phyloP scores from a whole-genome alignment of 2,113 vertebrate genomes.

The Lepisosteus osseus region DNA sequence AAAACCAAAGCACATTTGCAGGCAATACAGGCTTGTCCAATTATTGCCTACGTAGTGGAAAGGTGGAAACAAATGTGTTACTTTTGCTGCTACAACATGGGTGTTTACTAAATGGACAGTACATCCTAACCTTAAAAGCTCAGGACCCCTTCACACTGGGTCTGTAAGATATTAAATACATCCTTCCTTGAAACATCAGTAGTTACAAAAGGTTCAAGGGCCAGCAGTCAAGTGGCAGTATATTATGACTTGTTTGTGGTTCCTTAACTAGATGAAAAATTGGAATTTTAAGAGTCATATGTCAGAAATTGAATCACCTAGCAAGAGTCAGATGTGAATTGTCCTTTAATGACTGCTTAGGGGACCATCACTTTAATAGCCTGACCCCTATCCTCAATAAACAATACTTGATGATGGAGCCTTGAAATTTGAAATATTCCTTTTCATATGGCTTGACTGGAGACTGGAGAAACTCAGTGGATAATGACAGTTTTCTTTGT shows the following conservation, averaged over 20 bases:
- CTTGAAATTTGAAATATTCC: conserved; percentile 32
- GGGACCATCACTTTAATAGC: conserved; percentile 17
- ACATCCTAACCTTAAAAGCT: too few relatives aligned
- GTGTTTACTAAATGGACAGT: too few relatives aligned
- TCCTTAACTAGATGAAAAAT: conserved; percentile 36
- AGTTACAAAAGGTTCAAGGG: conserved; percentile 9
- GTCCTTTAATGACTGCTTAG: conserved; percentile 11
- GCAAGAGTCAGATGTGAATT: conserved; percentile 6
- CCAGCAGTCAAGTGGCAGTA: conserved; percentile 13
- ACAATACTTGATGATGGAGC: conserved; percentile 14
- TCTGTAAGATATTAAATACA: too few relatives aligned
- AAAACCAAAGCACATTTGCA: too few relatives aligned
- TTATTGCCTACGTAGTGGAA: too few relatives aligned
- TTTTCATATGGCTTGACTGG: conserved; percentile 22
- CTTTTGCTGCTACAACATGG: too few relatives aligned
- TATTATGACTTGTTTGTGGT: conserved; percentile 1
- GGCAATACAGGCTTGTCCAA: too few relatives aligned
- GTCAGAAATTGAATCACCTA: conserved; percentile 3
- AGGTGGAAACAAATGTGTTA: too few relatives aligned
- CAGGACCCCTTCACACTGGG: too few relatives aligned
- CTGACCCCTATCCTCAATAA: conserved; percentile 21
- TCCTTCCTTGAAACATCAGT: too few relatives aligned
- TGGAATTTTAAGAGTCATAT: conserved; percentile 1
- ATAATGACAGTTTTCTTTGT: conserved; percentile 22
- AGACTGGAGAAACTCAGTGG: conserved; percentile 12